These are phyloP conservation scores for Thelaira solivaga DNA, from an alignment of 2,888 invertebrate species.

Conservation along the genomic window DNA sequence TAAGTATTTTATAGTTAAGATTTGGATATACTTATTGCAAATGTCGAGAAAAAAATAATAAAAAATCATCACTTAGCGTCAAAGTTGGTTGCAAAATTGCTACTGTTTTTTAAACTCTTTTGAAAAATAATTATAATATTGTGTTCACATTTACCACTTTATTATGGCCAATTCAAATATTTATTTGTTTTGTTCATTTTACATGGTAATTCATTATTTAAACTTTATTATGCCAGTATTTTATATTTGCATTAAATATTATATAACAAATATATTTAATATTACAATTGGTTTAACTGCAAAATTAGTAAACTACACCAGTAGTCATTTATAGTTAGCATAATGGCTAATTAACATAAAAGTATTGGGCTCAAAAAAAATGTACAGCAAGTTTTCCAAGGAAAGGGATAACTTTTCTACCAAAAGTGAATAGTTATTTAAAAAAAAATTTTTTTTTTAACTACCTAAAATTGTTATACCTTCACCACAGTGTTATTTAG, in stretches of 20 bases:
- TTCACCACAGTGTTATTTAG: background rate
- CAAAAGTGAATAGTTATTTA: no score
- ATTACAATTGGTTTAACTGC: constrained; percentile 55
- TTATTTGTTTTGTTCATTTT: background rate
- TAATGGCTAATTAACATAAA: constrained; percentile 55
- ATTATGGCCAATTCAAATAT: no score
- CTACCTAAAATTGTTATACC: background rate
- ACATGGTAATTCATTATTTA: background rate
- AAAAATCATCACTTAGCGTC: no score
- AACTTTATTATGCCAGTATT: background rate
- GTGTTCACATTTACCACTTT: no score
- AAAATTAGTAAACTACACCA: constrained; percentile 19
- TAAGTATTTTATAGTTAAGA: no score
- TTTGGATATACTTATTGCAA: no score
- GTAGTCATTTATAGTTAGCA: constrained; percentile 35
- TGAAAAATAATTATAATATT: no score
- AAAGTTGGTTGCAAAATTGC: no score
- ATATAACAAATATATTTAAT: constrained; percentile 47
- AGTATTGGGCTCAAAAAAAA: background rate
- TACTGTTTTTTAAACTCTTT: no score
- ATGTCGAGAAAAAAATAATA: no score
- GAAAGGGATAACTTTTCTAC: no score
- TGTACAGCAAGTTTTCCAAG: no score
- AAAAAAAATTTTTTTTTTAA: background rate
- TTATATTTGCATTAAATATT: constrained; percentile 16